These are phyloP conservation scores for Lochmaea capreae DNA, from an alignment of 2,888 invertebrate species.

Conservation along the genomic window DNA sequence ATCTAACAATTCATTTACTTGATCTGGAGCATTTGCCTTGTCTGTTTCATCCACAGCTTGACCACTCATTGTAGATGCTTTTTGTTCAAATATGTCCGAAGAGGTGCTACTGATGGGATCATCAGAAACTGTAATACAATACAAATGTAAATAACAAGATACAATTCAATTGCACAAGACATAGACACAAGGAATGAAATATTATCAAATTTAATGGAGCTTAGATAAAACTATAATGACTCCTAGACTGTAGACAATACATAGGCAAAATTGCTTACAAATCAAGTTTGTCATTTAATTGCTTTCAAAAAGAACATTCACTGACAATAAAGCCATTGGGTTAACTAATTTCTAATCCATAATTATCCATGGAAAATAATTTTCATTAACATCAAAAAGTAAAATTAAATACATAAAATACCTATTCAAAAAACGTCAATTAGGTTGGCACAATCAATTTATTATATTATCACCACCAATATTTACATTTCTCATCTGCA, in stretches of 20 bases:
- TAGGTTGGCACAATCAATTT: not conserved
- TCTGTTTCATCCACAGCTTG: conserved; percentile 24
- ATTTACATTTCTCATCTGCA: not conserved
- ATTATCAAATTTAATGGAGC: too few relatives aligned
- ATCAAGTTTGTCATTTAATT: too few relatives aligned
- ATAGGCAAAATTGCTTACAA: too few relatives aligned
- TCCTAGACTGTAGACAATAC: too few relatives aligned
- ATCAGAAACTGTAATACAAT: conserved; percentile 53
- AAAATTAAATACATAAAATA: not conserved
- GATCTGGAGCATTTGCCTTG: conserved; percentile 37
- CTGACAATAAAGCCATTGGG: too few relatives aligned
- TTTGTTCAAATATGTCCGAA: conserved; percentile 52
- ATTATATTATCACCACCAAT: not conserved
- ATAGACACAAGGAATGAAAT: too few relatives aligned
- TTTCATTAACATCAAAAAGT: not conserved
- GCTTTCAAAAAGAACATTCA: too few relatives aligned
- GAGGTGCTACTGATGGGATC: conserved; percentile 64
- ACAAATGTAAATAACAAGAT: not conserved
- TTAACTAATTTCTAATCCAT: too few relatives aligned
- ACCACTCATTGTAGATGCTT: conserved; percentile 38
- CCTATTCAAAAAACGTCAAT: not conserved
- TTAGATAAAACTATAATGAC: too few relatives aligned
- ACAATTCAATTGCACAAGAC: not conserved
- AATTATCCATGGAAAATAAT: not conserved
- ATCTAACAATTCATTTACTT: conserved; percentile 53